These are phyloP conservation scores for Calyptomena viridis DNA, from an alignment of 2,113 vertebrate genomes.

Conservation along the genomic window DNA sequence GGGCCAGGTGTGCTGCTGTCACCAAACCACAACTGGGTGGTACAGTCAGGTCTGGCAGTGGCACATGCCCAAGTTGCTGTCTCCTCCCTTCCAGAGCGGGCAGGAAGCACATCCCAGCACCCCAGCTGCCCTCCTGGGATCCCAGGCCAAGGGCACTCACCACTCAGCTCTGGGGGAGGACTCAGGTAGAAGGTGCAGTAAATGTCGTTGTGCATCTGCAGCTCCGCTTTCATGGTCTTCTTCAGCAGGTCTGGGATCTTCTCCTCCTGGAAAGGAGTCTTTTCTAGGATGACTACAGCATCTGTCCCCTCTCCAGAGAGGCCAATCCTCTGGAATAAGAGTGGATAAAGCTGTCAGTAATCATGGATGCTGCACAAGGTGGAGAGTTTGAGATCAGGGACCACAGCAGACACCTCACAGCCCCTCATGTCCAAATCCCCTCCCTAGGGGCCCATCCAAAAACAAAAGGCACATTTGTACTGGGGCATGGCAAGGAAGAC, in stretches of 20 bases:
- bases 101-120: rapidly evolving
- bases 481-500: neutral
- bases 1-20: neutral
- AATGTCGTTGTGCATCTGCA: conserved; percentile 90
- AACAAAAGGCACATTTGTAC: rapidly evolving
- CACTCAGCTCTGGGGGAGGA: conserved; percentile 82
- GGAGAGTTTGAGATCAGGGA: neutral
- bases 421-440: rapidly evolving
- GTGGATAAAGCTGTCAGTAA: neutral
- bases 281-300: conserved; percentile 91
- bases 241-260: conserved; percentile 77
- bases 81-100: rapidly evolving
- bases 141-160: conserved; percentile 56
- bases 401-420: rapidly evolving
- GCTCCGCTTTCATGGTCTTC: conserved; percentile 68
- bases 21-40: neutral
- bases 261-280: conserved; percentile 89
- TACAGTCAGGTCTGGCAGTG: rapidly evolving
- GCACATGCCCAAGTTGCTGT: too few relatives aligned
- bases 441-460: neutral
- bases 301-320: conserved; percentile 73
- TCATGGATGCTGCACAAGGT: neutral
- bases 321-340: conserved; percentile 67
- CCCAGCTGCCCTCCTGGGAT: rapidly evolving
- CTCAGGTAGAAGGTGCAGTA: conserved; percentile 88